Evolutionary conservation across 2,113 vertebrate species (phyloP).

Genomic region (Limnothrissa miodon): DNA sequence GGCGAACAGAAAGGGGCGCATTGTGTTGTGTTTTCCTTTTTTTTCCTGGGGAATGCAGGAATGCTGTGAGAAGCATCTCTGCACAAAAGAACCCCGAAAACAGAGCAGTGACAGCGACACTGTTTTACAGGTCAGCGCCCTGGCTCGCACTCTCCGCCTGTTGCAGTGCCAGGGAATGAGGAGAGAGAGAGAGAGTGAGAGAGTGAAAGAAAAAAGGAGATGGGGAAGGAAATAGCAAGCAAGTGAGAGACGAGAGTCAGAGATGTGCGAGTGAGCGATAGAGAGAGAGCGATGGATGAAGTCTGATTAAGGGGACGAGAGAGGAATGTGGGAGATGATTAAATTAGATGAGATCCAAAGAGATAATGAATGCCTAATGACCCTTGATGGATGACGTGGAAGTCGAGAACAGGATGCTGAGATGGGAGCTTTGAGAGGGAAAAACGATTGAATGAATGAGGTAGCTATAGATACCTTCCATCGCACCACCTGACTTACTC

Average conservation of each 20-base stretch:
- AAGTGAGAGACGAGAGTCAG: background rate
- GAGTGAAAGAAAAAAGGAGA: slow-evolving; percentile 1
- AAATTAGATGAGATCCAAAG: slow-evolving; percentile 5
- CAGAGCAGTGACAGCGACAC: slow-evolving; percentile 13
- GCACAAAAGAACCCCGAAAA: slow-evolving; percentile 6
- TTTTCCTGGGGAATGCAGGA: background rate
- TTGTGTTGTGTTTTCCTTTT: background rate
- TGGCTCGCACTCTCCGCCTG: background rate
- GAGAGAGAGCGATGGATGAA: background rate
- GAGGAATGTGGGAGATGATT: slow-evolving; percentile 7
- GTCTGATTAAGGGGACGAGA: background rate
- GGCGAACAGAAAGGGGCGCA: background rate
- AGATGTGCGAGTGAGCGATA: background rate
- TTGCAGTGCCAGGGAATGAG: background rate
- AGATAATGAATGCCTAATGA: background rate
- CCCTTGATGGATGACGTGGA: background rate
- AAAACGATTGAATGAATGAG: background rate
- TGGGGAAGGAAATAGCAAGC: background rate
- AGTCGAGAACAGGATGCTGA: background rate
- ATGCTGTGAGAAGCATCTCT: slow-evolving; percentile 15
- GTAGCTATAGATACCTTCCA: background rate
- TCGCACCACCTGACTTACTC: background rate
- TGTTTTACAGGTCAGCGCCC: slow-evolving; percentile 13
- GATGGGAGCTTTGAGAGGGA: background rate
- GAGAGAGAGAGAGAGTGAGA: slow-evolving; percentile 4